phyloP scores from a whole-genome alignment of 2,888 invertebrate genomes.

The Drosophila neutralis region DNA sequence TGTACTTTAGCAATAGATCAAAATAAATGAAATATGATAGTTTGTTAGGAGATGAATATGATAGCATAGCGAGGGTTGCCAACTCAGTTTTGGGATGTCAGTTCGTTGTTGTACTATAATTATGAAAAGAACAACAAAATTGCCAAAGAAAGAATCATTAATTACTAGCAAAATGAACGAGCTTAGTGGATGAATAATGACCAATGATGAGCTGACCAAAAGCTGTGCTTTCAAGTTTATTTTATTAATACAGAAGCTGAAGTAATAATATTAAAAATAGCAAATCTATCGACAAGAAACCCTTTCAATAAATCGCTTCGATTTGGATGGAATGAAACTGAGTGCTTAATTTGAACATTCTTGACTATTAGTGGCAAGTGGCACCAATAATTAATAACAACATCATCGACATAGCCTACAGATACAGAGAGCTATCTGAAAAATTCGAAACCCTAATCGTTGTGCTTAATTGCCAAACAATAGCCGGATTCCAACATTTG shows the following conservation, averaged over 20 bases:
- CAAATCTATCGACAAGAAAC: not conserved
- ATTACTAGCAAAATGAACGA: not conserved
- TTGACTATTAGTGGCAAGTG: not conserved
- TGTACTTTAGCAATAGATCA: not conserved
- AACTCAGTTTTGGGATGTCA: not conserved
- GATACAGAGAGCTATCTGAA: no score
- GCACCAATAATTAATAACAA: not conserved
- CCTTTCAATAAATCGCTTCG: not conserved
- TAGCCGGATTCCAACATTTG: not conserved
- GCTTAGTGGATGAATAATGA: not conserved
- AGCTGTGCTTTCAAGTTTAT: not conserved
- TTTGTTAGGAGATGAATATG: not conserved
- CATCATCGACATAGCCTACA: not conserved
- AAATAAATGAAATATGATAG: slow-evolving; percentile 5
- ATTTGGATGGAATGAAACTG: not conserved
- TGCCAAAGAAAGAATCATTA: not conserved
- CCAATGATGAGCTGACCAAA: not conserved
- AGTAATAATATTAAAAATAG: not conserved
- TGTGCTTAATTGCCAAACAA: not conserved
- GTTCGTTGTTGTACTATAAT: not conserved
- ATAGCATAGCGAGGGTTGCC: slow-evolving; percentile 26
- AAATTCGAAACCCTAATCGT: not conserved
- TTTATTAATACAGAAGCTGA: not conserved
- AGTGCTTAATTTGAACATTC: not conserved
- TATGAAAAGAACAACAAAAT: not conserved